phyloP scores from a whole-genome alignment of 1,140 invertebrate genomes.

The Akabosia matsudoensis region DNA sequence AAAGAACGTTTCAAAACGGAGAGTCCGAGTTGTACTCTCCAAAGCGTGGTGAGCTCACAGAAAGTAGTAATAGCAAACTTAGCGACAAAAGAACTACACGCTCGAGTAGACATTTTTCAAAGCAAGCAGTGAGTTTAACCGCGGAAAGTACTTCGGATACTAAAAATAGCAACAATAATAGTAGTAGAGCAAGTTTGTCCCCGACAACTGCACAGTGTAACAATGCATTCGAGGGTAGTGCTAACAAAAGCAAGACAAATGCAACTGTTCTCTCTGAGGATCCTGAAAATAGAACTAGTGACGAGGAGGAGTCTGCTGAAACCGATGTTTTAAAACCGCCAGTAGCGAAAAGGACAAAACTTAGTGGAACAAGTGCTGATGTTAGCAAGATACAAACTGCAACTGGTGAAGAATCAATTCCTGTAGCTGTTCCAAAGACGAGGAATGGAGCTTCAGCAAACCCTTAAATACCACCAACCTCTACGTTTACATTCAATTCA shows the following conservation, averaged over 20 bases:
- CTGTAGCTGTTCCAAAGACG: neutral
- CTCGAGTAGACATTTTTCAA: neutral
- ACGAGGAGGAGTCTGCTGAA: neutral
- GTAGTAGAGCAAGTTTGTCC: neutral
- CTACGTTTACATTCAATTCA: too few species aligned
- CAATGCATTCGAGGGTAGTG: neutral
- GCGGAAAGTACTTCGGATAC: constrained; percentile 6
- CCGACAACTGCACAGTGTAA: neutral
- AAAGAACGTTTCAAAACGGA: constrained; percentile 12
- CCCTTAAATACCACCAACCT: neutral
- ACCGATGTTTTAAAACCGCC: neutral
- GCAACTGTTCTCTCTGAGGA: neutral
- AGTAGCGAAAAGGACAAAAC: constrained; percentile 4
- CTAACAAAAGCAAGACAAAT: neutral
- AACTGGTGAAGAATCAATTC: neutral
- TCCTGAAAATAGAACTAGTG: neutral
- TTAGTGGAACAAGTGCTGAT: neutral
- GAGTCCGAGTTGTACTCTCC: constrained; percentile 11
- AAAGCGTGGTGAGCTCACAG: neutral
- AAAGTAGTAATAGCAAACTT: neutral
- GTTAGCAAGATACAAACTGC: constrained; percentile 5
- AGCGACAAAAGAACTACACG: constrained; percentile 2
- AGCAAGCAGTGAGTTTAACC: neutral
- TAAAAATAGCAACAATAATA: neutral
- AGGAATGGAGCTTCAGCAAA: neutral